phyloP scores from a whole-genome alignment of 2,797 vertebrate genomes.

The Propithecus perrieri region DNA sequence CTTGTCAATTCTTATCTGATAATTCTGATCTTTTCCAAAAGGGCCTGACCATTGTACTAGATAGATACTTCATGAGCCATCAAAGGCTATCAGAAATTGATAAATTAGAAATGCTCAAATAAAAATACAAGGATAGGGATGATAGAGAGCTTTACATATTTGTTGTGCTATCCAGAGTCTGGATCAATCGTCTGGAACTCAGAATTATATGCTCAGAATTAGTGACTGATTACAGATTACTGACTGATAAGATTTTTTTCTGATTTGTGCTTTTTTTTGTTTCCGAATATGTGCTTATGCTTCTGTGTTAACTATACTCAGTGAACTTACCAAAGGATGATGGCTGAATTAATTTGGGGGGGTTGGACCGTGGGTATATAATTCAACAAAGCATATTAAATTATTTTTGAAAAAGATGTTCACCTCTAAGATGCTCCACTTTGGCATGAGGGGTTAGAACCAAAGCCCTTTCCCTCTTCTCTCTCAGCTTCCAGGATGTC shows the following conservation, averaged over 20 bases:
- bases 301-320: not conserved
- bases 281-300: not conserved
- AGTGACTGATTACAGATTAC: not conserved
- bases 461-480: not conserved
- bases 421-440: not conserved
- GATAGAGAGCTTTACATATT: not conserved
- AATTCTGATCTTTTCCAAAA: conserved; percentile 8
- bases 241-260: not conserved
- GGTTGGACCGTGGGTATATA: not conserved
- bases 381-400: not conserved
- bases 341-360: not conserved
- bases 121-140: not conserved
- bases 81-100: not conserved
- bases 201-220: not conserved
- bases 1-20: not conserved
- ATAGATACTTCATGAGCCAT: not conserved
- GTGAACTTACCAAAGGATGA: not conserved
- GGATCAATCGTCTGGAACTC: not conserved
- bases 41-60: not conserved
- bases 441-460: not conserved
- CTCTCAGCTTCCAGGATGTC: conserved; percentile 81
- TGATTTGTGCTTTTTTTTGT: not conserved
- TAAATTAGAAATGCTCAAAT: not conserved
- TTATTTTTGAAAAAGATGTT: not conserved
- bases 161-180: not conserved